Base-by-base conservation (phyloP, 2,888 invertebrate genomes). In the Tetanocera ferruginea region DNA sequence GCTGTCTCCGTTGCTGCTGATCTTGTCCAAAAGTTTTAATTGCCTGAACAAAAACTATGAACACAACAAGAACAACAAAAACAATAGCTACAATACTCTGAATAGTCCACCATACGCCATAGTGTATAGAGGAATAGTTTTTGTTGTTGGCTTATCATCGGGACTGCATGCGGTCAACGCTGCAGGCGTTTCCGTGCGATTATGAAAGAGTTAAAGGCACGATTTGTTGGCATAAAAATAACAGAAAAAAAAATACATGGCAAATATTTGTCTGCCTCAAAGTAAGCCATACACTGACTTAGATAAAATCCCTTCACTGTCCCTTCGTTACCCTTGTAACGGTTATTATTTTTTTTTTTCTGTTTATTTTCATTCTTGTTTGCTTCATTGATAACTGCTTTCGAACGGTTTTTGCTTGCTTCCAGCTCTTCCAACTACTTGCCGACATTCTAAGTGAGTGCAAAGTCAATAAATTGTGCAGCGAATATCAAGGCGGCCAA, bases 1-100 rank as follows among this genome's bases (percentile, higher is more conserved):
- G 64, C 31, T 66, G 37, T 34, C n/a, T 66, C 31, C 19, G n/a
- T 34, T 34, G n/a, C 34, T 66, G 37, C 64, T 43, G 67, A 67
- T 67, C 67, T 67, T 67, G 67, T 67, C 37, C 67, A 67, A 67
- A 67, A 67, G 67, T 67, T 67, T 67, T 67, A 67, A 67, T 67
- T 67, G 67, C 67, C 67, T 43, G 43, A n/a, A 37, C 43, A 37
- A 11, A 25, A 31, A 19, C 19, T n/a, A 23, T 23, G 14, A 11
- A 60, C 60, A 60, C 23, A 60, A 11, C 17, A 14, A 25, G 14
- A 5, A 2, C 9, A n/a, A 14, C 43, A 37, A 3, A 23, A 31
- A 11, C 9, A 23, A 37, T 0, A 23, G 23, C 67, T n/a, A 19
- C 37, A n/a, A 23, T 43, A 19, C 17, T 43, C 19, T 8, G 6